Conservation (phyloP, 2,797 vertebrate species). For the Distichodus sexfasciatus region DNA sequence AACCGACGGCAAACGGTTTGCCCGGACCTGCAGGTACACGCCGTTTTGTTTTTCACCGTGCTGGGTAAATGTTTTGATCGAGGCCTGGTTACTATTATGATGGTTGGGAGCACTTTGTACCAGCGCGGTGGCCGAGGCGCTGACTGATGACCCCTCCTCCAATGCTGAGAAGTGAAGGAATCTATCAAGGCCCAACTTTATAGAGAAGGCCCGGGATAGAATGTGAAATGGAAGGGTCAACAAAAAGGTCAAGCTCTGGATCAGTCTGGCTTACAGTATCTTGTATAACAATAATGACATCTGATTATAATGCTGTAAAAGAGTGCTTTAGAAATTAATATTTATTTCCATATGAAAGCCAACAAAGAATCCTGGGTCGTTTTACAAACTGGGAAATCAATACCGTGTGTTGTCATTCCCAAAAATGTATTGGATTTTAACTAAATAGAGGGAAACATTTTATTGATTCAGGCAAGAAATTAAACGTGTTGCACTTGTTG, state of each 20-base stretch:
- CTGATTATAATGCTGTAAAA: no score
- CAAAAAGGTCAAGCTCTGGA: no score
- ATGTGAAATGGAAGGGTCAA: no score
- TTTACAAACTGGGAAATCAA: no score
- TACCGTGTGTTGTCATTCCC: no score
- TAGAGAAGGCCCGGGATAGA: background rate
- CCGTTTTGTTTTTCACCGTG: constrained; percentile 63
- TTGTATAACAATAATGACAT: background rate
- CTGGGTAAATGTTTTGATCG: constrained; percentile 74
- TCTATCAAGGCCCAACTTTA: background rate
- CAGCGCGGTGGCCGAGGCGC: constrained; percentile 59
- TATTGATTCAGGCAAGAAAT: no score
- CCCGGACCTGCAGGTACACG: constrained; percentile 66
- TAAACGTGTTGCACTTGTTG: no score
- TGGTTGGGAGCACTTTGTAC: constrained; percentile 72
- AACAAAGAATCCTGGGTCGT: no score
- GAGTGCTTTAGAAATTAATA: no score
- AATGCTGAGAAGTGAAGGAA: constrained; percentile 46
- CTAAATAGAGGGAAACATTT: no score
- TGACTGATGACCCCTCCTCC: constrained; percentile 70
- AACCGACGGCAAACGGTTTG: constrained; percentile 59
- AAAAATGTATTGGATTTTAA: no score
- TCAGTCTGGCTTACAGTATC: background rate
- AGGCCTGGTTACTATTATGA: constrained; percentile 74
- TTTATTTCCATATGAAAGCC: no score